A percentile compares a stretch with the other conserved stretches of the same genome.
Conservation (phyloP, 2,888 invertebrate species). For the Ferrisia virgata region DNA sequence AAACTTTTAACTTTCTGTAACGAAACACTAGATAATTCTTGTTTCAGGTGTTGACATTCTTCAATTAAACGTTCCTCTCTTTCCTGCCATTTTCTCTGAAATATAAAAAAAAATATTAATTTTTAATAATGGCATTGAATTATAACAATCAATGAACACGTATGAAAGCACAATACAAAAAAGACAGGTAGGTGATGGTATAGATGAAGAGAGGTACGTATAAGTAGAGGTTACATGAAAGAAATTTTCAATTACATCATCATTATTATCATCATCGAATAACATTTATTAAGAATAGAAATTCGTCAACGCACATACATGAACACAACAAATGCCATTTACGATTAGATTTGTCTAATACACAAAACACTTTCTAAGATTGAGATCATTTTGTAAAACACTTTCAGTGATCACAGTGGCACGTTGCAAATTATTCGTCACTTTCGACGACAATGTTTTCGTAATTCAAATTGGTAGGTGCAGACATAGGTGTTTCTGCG, state of each 20-base stretch:
- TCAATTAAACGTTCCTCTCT: slow-evolving; percentile 32
- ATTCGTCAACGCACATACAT: background rate
- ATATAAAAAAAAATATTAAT: background rate
- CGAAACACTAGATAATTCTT: slow-evolving; percentile 1
- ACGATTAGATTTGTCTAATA: background rate
- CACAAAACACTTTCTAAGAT: slow-evolving; percentile 4
- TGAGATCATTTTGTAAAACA: background rate
- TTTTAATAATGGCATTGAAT: background rate
- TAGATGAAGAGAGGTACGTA: background rate
- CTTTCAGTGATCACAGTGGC: background rate
- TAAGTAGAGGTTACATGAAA: background rate
- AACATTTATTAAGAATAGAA: slow-evolving; percentile 9
- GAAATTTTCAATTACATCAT: slow-evolving; percentile 21
- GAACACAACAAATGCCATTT: background rate
- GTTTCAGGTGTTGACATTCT: slow-evolving; percentile 13
- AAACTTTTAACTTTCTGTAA: background rate
- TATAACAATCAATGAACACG: background rate
- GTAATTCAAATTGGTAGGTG: background rate
- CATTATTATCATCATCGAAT: slow-evolving; percentile 1
- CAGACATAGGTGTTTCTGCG: background rate
- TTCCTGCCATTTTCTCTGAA: slow-evolving; percentile 34
- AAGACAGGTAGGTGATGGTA: too few relatives aligned
- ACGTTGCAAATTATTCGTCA: background rate
- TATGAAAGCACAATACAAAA: slow-evolving; percentile 3
- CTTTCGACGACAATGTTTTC: background rate